Conservation (phyloP, 2,113 vertebrate genomes). For the Arizona elegans region DNA sequence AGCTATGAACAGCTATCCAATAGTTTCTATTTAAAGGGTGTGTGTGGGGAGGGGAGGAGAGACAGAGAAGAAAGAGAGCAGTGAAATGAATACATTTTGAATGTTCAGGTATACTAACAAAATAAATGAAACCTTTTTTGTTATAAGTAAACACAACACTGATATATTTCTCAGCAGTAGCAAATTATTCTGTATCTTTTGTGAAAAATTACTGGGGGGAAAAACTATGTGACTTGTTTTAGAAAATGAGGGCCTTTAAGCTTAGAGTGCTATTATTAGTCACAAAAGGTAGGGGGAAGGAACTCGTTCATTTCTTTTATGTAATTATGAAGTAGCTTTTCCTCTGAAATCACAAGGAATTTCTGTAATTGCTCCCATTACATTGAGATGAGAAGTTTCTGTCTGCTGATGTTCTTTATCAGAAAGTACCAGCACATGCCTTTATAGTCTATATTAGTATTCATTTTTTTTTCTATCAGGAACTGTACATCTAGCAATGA, state of each 20-base stretch:
- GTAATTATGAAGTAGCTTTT: conserved; percentile 4
- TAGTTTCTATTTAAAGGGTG: neutral
- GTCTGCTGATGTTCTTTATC: conserved; percentile 26
- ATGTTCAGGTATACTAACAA: conserved; percentile 1
- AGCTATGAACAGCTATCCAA: neutral
- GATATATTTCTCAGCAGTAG: conserved; percentile 30
- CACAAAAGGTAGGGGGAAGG: conserved; percentile 21
- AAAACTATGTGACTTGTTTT: conserved; percentile 32
- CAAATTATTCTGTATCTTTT: conserved; percentile 22
- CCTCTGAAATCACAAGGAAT: conserved; percentile 7
- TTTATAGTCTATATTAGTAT: neutral
- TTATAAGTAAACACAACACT: conserved; percentile 15
- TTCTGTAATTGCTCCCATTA: conserved; percentile 10
- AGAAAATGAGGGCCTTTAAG: conserved; percentile 32
- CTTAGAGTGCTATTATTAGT: conserved; percentile 36
- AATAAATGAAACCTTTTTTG: conserved; percentile 24
- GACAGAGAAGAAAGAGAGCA: neutral
- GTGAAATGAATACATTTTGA: neutral
- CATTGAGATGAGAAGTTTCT: neutral
- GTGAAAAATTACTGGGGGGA: conserved; percentile 27
- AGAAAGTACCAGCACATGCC: conserved; percentile 7
- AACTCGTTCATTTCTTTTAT: conserved; percentile 29
- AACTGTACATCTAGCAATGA: neutral
- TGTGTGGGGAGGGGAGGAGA: too few relatives aligned
- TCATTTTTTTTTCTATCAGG: neutral